Evolutionary conservation across 2,888 invertebrate genomes (phyloP).

Genomic region (Copidosoma aretas): DNA sequence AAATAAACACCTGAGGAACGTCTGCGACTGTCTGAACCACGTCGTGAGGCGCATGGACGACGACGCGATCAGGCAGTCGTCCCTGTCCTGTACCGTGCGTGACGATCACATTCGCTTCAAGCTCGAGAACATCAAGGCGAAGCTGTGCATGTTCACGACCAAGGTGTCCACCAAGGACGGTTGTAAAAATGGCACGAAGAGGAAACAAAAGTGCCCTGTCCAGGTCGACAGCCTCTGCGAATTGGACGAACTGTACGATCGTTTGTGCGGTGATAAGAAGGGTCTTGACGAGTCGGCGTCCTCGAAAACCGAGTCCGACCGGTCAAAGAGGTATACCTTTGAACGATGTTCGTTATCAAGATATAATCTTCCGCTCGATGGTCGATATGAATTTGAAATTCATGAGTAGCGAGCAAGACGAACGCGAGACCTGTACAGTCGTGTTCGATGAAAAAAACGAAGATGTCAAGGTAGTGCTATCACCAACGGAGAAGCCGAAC

Average conservation of each 20-base stretch:
- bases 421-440: not conserved
- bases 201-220: not conserved
- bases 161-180: not conserved
- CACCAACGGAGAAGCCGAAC: constrained; percentile 5
- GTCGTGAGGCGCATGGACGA: not conserved
- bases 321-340: not conserved
- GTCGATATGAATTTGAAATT: too few relatives aligned
- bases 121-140: constrained; percentile 2
- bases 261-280: not conserved
- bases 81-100: constrained; percentile 16
- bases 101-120: constrained; percentile 27
- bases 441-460: not conserved
- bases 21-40: constrained; percentile 23
- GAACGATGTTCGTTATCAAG: not conserved
- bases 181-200: not conserved
- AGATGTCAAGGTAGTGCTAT: too few relatives aligned
- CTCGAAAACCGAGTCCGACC: not conserved
- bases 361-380: too few relatives aligned
- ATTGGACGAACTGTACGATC: not conserved
- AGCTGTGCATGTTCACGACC: not conserved
- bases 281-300: not conserved
- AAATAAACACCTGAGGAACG: not conserved
- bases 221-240: not conserved
- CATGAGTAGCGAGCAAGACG: too few relatives aligned
- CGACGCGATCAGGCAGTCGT: not conserved